Base-by-base conservation (phyloP, 2,113 vertebrate species). In the Gymnorhina tibicen region DNA sequence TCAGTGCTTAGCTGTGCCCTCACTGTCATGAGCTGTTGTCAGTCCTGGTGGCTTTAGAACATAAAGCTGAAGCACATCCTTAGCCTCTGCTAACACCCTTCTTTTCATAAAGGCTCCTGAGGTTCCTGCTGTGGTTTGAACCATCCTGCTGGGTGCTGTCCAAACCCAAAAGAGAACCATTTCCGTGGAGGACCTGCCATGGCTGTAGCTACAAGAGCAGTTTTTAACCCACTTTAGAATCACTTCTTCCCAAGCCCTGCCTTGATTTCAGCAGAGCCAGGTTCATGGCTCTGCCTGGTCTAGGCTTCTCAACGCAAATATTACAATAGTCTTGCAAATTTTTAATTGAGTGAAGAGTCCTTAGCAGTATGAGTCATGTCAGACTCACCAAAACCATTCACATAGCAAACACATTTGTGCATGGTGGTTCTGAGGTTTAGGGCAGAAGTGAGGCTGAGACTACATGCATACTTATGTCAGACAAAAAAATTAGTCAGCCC, bases 1-100 rank as follows among this genome's bases (percentile, higher is more conserved):
- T 19, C 23, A 44, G 14, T 11, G 19, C 47, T 80, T 19, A 39
- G n/a, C 27, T 33, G 13, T 63, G 46, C 13, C 52, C 44, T 66
- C 55, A 8, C 6, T 69, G 87, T 66, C 19, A 15, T 0, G 0
- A 0, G 0, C 8, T 74, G 6, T 12, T 23, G 7, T 39, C 53
- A 30, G 28, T 41, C 24, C 27, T 4, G 5, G 27, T 2, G 1
- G 47, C 33, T 91, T 77, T n/a, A 33, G 27, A 81, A 15, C 17
- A 60, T 42, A 37, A 76, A 83, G n/a, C 30, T 73, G 33, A 49
- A 66, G 23, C 8, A 19, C 2, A 3, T 58, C 20, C 26, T 26
- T 14, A 62, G 13, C 10, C 30, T 63, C 42, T 86, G 41, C 16
- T 69, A 49, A 21, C 35, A 55, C 3, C 39, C 22, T 49, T 44